These are phyloP conservation scores for Pelodytes ibericus DNA, from an alignment of 2,797 vertebrate species.

Conservation along the genomic window DNA sequence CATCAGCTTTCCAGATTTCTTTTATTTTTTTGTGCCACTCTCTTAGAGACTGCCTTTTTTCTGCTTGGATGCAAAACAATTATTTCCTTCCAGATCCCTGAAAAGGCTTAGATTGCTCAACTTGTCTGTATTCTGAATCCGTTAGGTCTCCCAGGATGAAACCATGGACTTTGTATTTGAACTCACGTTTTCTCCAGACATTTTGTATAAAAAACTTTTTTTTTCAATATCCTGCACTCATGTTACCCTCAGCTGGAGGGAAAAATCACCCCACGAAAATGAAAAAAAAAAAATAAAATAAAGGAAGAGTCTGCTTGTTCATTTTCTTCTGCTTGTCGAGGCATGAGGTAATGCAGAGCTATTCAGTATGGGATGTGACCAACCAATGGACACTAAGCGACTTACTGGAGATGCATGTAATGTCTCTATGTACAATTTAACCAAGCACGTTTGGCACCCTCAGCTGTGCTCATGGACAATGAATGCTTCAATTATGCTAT, in stretches of 20 bases:
- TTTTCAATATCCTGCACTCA: conserved; percentile 61
- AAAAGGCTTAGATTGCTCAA: conserved; percentile 71
- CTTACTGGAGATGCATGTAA: conserved; percentile 58
- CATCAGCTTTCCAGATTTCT: conserved; percentile 59
- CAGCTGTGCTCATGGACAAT: conserved; percentile 59
- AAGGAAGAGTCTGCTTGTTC: conserved; percentile 62
- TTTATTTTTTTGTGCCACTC: conserved; percentile 43
- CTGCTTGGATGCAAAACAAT: conserved; percentile 71
- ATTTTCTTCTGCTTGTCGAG: conserved; percentile 66
- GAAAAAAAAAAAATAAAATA: conserved; percentile 72
- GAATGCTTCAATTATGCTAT: conserved; percentile 53
- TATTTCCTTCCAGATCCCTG: conserved; percentile 63
- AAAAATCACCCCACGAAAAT: conserved; percentile 63
- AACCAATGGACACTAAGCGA: conserved; percentile 64
- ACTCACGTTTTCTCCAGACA: conserved; percentile 64
- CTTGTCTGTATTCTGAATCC: conserved; percentile 71
- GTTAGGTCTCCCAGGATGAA: conserved; percentile 65
- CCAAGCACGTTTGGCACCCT: conserved; percentile 57
- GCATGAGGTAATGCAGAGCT: conserved; percentile 72
- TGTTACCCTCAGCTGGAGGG: conserved; percentile 67
- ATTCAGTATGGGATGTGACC: conserved; percentile 63
- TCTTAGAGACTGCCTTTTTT: conserved; percentile 70
- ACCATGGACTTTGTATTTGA: conserved; percentile 69
- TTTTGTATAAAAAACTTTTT: conserved; percentile 57
- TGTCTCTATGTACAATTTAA: conserved; percentile 54